Base-by-base conservation (phyloP, 2,888 invertebrate species). In the Congeria kusceri region DNA sequence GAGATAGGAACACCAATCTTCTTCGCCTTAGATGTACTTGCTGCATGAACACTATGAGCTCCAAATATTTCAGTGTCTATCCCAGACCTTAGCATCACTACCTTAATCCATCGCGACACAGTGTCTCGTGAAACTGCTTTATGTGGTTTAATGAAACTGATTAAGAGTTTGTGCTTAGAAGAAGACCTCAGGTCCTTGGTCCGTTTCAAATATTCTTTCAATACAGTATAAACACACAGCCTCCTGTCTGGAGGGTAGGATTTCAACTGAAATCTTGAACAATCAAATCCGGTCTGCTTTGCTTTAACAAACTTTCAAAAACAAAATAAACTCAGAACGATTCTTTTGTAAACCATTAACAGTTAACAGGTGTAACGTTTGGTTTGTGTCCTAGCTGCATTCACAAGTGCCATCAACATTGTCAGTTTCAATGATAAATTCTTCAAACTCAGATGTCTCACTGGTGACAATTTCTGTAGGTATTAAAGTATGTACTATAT, bases 401-500 rank as follows among this genome's bases (percentile, higher is more conserved):
- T 32, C 32, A 32, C 32, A 32, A 32, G 32, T 32, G 32, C 32
- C 4, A 32, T 4, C 15, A 76, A 65, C 73, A 77, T 77, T n/a
- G 58, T 65, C 18, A 74, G 44, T 46, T 77, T 77, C n/a, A 77
- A 44, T 39, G 70, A 73, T 20, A 80, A 64, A 62, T 80, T 49
- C 63, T 77, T 65, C 27, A 69, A 69, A 44, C 46, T 64, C n/a
- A 72, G 39, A 39, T 18, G 25, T 29, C 27, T 29, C 20, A 64
- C 65, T 15, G 72, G 49, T 20, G 65, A 72, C 9, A 64, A 57
- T 27, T 3, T 46, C 20, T 29, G 29, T 64, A 71, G n/a, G 32
- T 46, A 73, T 13, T n/a, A 23, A 5, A 63, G 15, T 2, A 63
- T 44, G 9, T n/a, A n/a, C n/a, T n/a, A n/a, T 20, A 5, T 20